Evolutionary conservation across 2,113 vertebrate genomes (phyloP), one percentile per base, ranked within the genome.

Genomic region (Coptodon rendalli): DNA sequence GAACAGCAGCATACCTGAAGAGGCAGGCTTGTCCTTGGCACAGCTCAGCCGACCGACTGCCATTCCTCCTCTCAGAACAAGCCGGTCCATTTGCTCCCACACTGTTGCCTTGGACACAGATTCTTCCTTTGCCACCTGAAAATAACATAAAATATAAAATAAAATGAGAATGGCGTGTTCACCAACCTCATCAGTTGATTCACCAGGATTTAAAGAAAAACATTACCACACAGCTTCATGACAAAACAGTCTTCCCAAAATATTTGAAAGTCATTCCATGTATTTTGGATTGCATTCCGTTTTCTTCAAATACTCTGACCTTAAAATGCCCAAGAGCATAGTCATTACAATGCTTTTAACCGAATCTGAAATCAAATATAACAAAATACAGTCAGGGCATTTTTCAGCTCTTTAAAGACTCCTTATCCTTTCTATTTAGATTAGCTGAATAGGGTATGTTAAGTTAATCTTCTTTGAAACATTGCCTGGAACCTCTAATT

Each of bases 1-100:
- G 84, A 88, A 19, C 71, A 59, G 27, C 29, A 4, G 17, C 14
- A 2, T 89, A 99, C 98, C 97, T 96, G 92, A 97, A 95, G 87
- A 96, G 96, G 79, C 98, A 99, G 92, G 97, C 96, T 96, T 96
- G 97, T 89, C 97, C 97, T 92, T 95, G 97, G 89, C 98, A 99
- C 1, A 95, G 61, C 1, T 96, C 2, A 0, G 95, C 94, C 9
- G 96, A 96, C 54, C 96, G 89, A 5, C 94, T n/a, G 48, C 96
- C 96, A 87, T 96, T 96, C 9, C 78, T 94, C 82, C 93, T 96
- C 38, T 96, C 96, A 1, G 88, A 48, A 48, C 98, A 99, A 85
- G 90, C 17, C 3, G 91, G 92, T 3, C 85, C 43, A 53, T 95
- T 96, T 80, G 95, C 95, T 83, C 96, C 96, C 0, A 83, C 93